phyloP scores from a whole-genome alignment of 2,888 invertebrate species.

The Rotaria macrura region DNA sequence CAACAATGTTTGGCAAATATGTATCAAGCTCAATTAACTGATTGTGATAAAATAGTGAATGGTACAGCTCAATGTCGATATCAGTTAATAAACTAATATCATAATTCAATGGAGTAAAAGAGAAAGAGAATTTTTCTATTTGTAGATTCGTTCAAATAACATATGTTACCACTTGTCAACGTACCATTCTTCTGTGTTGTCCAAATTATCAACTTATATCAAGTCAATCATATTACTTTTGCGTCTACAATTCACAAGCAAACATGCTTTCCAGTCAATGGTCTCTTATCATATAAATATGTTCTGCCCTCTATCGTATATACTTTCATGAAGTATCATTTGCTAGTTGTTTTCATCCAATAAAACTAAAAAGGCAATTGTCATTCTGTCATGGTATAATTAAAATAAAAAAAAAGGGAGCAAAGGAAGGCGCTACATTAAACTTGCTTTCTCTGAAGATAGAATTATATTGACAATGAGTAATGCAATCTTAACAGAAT shows the following conservation, averaged over 20 bases:
- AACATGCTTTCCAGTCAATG: background rate
- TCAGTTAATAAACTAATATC: background rate
- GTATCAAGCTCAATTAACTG: background rate
- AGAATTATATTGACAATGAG: background rate
- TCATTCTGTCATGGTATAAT: background rate
- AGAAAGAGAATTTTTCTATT: background rate
- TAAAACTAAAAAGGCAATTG: conserved; percentile 1
- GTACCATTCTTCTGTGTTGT: background rate
- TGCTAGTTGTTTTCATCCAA: background rate
- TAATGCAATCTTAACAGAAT: background rate
- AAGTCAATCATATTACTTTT: background rate
- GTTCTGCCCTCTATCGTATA: background rate
- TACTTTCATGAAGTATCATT: background rate
- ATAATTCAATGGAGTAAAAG: background rate
- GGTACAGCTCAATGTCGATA: conserved; percentile 1
- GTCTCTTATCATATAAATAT: background rate
- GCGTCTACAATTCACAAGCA: background rate
- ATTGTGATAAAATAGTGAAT: background rate
- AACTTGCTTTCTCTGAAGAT: background rate
- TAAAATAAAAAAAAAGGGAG: background rate
- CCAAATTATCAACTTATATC: background rate
- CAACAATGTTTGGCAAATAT: background rate
- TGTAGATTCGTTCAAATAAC: background rate
- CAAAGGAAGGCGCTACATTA: background rate
- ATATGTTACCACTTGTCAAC: background rate